A percentile compares a stretch with the other conserved stretches of the same genome.
phyloP scores from a whole-genome alignment of 2,113 vertebrate genomes.

The Mandrillus leucophaeus region DNA sequence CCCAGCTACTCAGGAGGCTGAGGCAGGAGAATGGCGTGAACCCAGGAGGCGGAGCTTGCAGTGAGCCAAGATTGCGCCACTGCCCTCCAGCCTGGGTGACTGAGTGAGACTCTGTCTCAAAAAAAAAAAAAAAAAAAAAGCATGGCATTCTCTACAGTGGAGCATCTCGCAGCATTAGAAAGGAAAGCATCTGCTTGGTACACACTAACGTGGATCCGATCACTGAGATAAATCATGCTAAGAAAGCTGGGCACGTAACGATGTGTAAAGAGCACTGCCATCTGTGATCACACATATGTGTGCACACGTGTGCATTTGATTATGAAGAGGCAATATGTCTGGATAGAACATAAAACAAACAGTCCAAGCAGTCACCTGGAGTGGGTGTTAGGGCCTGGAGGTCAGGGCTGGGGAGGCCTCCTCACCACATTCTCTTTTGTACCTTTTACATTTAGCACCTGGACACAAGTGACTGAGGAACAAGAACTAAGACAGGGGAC shows the following conservation, averaged over 20 bases:
- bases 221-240: neutral
- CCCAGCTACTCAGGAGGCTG: no score
- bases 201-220: neutral
- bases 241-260: neutral
- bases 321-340: neutral
- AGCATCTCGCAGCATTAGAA: no score
- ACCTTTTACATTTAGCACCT: neutral
- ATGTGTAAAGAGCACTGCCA: neutral
- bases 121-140: no score
- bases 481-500: neutral
- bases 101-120: no score
- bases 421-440: neutral
- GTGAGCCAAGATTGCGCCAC: no score
- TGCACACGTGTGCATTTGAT: neutral
- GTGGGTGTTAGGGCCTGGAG: neutral
- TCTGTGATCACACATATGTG: neutral
- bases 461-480: neutral
- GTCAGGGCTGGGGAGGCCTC: neutral
- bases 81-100: no score
- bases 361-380: neutral
- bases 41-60: no score
- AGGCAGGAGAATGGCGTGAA: no score
- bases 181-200: neutral
- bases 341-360: neutral
- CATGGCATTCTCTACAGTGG: neutral